Base-by-base conservation (phyloP, 53 echinoderm and acorn worm genomes). In the Patiria pectinifera region DNA sequence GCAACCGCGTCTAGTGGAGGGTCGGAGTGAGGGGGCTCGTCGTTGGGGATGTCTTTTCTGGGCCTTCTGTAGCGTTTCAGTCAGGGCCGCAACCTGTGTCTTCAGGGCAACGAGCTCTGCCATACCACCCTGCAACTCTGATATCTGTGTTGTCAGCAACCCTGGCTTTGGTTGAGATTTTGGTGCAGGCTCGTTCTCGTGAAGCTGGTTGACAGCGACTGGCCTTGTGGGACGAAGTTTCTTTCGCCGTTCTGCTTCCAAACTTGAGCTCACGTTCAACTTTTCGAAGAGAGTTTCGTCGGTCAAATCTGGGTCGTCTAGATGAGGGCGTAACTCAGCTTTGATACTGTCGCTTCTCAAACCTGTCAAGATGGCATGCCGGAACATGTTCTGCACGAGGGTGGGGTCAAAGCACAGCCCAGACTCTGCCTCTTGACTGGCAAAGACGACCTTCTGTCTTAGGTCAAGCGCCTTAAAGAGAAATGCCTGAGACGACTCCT, bases 371-470 rank as follows among this genome's bases (percentile, higher is more conserved):
- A 92, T 58, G 6, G 84, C 71, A 21, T 92, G 85, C 2, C 89
- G 62, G 44, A 95, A 94, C 66, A 82, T 92, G 18, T 58, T 49
- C 21, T 80, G 61, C 47, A 93, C 92, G 0, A 93, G 78, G 1
- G 9, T 59, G 18, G 62, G 80, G 69, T 93, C 93, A 70, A 91
- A 92, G 6, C 72, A 76, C 6, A 95, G 63, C 0, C 69, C 44
- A 2, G 86, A 58, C 48, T 86, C 43, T 26, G 72, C 89, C 71
- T 87, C 94, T 69, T 94, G 66, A 16, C 92, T 92, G 11, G 84
- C 92, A 78, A 94, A 92, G 0, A 35, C 35, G 35, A 95, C 93
- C 24, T 95, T 95, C 43, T 93, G 93, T 15, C 91, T 62, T 3
- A 95, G 24, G 76, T 93, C 76, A 60, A 91, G 82, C 2, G 78